phyloP scores from a whole-genome alignment of 1,140 invertebrate species.

The Goniozus legneri region DNA sequence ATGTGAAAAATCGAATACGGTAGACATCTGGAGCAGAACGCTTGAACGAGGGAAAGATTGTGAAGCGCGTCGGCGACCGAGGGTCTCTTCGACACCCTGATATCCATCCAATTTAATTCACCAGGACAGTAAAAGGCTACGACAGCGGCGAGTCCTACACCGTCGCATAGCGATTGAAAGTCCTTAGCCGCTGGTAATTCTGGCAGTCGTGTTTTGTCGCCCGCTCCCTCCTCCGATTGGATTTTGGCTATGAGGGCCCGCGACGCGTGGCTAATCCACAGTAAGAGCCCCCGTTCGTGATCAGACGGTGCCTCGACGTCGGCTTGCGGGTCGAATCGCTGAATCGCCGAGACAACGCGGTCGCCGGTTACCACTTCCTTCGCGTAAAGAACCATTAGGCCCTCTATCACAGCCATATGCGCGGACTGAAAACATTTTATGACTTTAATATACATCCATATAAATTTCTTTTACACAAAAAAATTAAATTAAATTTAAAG shows the following conservation, averaged over 20 bases:
- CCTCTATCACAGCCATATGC: slow-evolving; percentile 96
- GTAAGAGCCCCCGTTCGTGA: slow-evolving; percentile 82
- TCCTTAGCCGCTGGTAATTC: slow-evolving; percentile 52
- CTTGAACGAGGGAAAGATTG: slow-evolving; percentile 86
- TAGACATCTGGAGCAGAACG: slow-evolving; percentile 81
- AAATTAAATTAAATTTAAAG: slow-evolving; percentile 23
- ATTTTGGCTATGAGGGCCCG: slow-evolving; percentile 68
- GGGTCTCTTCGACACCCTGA: slow-evolving; percentile 70
- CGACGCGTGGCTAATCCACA: slow-evolving; percentile 88
- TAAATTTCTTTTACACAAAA: no score
- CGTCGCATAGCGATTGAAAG: slow-evolving; percentile 74
- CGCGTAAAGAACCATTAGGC: slow-evolving; percentile 92
- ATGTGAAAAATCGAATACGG: slow-evolving; percentile 92
- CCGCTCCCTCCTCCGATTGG: slow-evolving; percentile 39
- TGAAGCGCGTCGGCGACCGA: slow-evolving; percentile 85
- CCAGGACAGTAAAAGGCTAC: slow-evolving; percentile 93
- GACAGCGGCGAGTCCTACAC: slow-evolving; percentile 83
- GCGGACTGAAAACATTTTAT: slow-evolving; percentile 83
- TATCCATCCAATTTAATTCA: slow-evolving; percentile 72
- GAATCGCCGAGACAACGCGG: slow-evolving; percentile 79
- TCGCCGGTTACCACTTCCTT: slow-evolving; percentile 90
- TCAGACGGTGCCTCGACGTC: slow-evolving; percentile 59
- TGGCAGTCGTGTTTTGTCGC: slow-evolving; percentile 49
- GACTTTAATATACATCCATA: no score
- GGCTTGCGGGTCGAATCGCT: slow-evolving; percentile 60